Conservation (phyloP, 2,888 invertebrate species). For the Hirtodrosophila confusa region DNA sequence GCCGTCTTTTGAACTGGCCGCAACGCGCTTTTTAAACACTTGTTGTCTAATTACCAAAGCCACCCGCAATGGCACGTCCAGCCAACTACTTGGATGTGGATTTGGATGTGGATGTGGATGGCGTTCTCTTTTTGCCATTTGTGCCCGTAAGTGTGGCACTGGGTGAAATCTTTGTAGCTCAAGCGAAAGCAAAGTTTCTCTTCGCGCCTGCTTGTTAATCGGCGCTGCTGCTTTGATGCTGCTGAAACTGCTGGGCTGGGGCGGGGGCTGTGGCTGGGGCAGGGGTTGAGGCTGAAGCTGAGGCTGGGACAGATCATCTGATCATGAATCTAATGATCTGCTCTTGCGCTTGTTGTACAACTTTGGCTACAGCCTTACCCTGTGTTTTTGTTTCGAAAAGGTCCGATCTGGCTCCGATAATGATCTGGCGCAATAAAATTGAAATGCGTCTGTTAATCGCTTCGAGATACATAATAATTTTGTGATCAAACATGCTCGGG, state of each 20-base stretch:
- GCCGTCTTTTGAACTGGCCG: conserved; percentile 63
- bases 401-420: conserved; percentile 59
- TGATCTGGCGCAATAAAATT: conserved; percentile 77
- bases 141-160: conserved; percentile 63
- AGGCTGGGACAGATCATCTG: conserved; percentile 19
- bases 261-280: conserved; percentile 18
- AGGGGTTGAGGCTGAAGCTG: conserved; percentile 33
- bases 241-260: neutral
- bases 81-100: conserved; percentile 5
- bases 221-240: conserved; percentile 66
- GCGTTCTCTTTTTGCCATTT: conserved; percentile 49
- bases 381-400: conserved; percentile 33
- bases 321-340: conserved; percentile 70
- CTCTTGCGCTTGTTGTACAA: conserved; percentile 42
- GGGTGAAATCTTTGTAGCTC: conserved; percentile 64
- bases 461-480: conserved; percentile 78
- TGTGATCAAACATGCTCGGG: conserved; percentile 57
- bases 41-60: conserved; percentile 77
- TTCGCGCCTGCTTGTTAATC: conserved; percentile 73
- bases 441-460: conserved; percentile 77
- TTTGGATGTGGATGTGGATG: conserved; percentile 9
- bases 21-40: conserved; percentile 59
- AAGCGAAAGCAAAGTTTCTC: conserved; percentile 74
- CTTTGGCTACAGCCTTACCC: conserved; percentile 27
- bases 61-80: conserved; percentile 74